Percentiles rank a stretch among this genome's conserved stretches.
Evolutionary conservation across 1,140 invertebrate species (phyloP).

Genomic region (Cotesia chilonis): DNA sequence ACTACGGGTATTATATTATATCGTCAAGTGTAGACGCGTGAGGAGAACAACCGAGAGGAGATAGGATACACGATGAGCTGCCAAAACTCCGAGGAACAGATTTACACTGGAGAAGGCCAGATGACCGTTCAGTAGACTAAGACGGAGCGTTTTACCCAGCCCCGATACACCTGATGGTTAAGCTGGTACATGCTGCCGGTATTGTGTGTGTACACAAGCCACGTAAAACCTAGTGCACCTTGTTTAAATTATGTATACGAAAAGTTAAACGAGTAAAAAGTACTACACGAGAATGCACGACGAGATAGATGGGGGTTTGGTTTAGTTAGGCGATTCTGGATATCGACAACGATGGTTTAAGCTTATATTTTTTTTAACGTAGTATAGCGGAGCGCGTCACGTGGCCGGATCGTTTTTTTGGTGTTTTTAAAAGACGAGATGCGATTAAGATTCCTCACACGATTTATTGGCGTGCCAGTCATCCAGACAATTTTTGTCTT

Average conservation of each 20-base stretch:
- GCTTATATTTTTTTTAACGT: not conserved
- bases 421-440: constrained; percentile 25
- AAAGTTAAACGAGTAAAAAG: not conserved
- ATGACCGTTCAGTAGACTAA: not conserved
- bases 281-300: too few relatives aligned
- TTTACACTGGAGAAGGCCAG: too few relatives aligned
- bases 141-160: too few relatives aligned
- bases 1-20: too few relatives aligned
- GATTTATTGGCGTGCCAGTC: constrained; percentile 43
- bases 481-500: not conserved
- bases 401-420: not conserved
- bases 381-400: not conserved
- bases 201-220: not conserved
- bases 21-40: constrained; percentile 6
- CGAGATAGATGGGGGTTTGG: too few relatives aligned
- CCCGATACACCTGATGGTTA: too few relatives aligned
- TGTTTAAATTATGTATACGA: not conserved
- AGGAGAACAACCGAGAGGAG: too few relatives aligned
- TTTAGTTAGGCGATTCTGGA: not conserved
- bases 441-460: constrained; percentile 32
- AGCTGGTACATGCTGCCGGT: too few relatives aligned
- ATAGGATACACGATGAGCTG: too few relatives aligned
- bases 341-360: not conserved
- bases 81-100: too few relatives aligned
- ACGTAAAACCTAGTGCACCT: not conserved